Evolutionary conservation across 2,113 vertebrate genomes (phyloP).

Genomic region (Perca fluviatilis): DNA sequence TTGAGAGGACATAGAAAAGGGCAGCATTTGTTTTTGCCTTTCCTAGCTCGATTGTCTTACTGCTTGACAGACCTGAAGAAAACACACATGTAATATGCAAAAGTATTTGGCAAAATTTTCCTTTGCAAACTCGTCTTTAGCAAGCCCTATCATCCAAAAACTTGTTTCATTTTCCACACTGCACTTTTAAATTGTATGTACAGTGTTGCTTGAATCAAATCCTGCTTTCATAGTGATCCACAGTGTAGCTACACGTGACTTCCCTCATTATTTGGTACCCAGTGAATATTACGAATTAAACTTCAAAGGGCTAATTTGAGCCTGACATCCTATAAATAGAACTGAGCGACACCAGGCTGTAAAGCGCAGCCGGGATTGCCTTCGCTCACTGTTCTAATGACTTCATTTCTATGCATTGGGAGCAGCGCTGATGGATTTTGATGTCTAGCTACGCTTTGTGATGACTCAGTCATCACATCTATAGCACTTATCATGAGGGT

Average conservation of each 20-base stretch:
- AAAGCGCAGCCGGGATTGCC: slow-evolving; percentile 31
- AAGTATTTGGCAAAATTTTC: slow-evolving; percentile 5
- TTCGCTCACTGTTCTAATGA: slow-evolving; percentile 60
- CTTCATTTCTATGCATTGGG: slow-evolving; percentile 72
- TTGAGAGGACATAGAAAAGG: not conserved
- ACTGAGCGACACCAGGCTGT: slow-evolving; percentile 26
- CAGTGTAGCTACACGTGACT: slow-evolving; percentile 18
- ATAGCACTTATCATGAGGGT: slow-evolving; percentile 12
- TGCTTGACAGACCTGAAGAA: slow-evolving; percentile 8
- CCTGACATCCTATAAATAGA: slow-evolving; percentile 66
- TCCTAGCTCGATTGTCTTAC: not conserved
- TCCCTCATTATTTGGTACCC: slow-evolving; percentile 44
- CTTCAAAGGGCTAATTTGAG: slow-evolving; percentile 64
- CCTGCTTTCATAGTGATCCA: slow-evolving; percentile 25
- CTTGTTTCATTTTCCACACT: not conserved
- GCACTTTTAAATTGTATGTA: not conserved
- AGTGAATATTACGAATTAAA: slow-evolving; percentile 42
- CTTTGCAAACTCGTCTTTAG: not conserved
- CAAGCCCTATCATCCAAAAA: not conserved
- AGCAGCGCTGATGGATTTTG: slow-evolving; percentile 55
- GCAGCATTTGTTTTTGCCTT: not conserved
- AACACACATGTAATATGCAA: not conserved
- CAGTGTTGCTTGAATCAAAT: slow-evolving; percentile 8
- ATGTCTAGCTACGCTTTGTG: slow-evolving; percentile 33
- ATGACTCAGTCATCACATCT: slow-evolving; percentile 52